These are phyloP conservation scores for Vespertilio murinus DNA, from an alignment of 2,797 vertebrate species.

Conservation along the genomic window DNA sequence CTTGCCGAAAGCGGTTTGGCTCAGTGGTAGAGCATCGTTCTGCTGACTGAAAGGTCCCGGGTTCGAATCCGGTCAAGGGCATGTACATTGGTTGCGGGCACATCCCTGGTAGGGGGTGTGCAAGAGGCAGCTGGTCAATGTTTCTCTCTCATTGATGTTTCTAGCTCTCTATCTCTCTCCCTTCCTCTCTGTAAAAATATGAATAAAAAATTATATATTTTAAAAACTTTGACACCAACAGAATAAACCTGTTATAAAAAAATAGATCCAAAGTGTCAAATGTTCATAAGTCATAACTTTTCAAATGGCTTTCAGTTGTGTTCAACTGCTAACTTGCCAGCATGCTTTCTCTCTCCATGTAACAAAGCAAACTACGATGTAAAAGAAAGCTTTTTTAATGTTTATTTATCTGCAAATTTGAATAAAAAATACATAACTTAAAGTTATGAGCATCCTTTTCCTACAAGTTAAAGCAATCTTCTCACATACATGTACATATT, in stretches of 20 bases:
- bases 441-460: slow-evolving; percentile 1
- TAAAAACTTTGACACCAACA: slow-evolving; percentile 29
- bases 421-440: slow-evolving; percentile 35
- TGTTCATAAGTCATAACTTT: slow-evolving; percentile 42
- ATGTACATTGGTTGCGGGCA: too few species aligned
- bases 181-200: too few species aligned
- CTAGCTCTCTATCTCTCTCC: too few species aligned
- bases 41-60: too few species aligned
- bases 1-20: too few species aligned
- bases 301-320: neutral
- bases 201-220: too few species aligned
- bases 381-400: neutral
- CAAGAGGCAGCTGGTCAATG: too few species aligned
- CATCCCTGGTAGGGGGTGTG: too few species aligned
- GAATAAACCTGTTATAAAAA: neutral
- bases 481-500: neutral
- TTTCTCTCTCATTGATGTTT: too few species aligned
- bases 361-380: neutral
- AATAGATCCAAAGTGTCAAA: neutral
- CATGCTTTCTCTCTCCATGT: neutral
- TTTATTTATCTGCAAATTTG: slow-evolving; percentile 39
- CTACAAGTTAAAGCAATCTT: neutral
- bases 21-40: too few species aligned
- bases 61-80: too few species aligned
- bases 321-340: neutral